phyloP scores from a whole-genome alignment of 2,113 vertebrate genomes.

The Hemibagrus wyckioides region DNA sequence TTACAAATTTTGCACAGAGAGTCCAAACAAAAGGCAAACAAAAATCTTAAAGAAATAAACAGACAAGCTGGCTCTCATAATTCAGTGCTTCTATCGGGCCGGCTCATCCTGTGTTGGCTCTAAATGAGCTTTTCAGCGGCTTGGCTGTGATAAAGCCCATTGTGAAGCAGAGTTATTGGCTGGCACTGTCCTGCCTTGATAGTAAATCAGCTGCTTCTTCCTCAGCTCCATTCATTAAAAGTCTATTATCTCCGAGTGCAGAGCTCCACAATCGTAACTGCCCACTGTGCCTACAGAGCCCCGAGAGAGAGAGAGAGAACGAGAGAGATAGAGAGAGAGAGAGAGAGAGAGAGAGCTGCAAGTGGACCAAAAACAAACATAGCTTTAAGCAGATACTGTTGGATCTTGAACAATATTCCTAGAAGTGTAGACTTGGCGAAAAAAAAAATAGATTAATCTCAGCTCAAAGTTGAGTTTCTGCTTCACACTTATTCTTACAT shows the following conservation, averaged over 20 bases:
- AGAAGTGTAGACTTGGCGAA: conserved; percentile 21
- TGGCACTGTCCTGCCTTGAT: conserved; percentile 35
- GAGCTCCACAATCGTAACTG: conserved; percentile 30
- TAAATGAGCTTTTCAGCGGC: conserved; percentile 46
- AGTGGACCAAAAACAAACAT: conserved; percentile 16
- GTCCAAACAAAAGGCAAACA: conserved; percentile 19
- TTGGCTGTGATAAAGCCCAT: conserved; percentile 45
- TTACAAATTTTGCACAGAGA: background rate
- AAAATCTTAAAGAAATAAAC: conserved; percentile 35
- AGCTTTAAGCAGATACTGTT: conserved; percentile 25
- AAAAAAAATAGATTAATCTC: background rate
- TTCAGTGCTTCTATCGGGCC: conserved; percentile 29
- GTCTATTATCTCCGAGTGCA: conserved; percentile 52
- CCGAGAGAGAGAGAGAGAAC: conserved; percentile 8
- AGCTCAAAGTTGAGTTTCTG: background rate
- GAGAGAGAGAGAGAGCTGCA: conserved; percentile 24
- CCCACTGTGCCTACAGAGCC: background rate
- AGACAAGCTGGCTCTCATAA: conserved; percentile 33
- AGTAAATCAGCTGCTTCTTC: conserved; percentile 51
- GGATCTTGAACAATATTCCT: conserved; percentile 35
- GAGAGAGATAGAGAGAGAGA: background rate
- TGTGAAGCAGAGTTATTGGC: conserved; percentile 41
- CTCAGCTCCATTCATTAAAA: conserved; percentile 45
- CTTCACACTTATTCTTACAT: background rate
- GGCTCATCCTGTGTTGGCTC: conserved; percentile 7